phyloP scores from a whole-genome alignment of 2,113 vertebrate genomes.

The Passerina amoena region DNA sequence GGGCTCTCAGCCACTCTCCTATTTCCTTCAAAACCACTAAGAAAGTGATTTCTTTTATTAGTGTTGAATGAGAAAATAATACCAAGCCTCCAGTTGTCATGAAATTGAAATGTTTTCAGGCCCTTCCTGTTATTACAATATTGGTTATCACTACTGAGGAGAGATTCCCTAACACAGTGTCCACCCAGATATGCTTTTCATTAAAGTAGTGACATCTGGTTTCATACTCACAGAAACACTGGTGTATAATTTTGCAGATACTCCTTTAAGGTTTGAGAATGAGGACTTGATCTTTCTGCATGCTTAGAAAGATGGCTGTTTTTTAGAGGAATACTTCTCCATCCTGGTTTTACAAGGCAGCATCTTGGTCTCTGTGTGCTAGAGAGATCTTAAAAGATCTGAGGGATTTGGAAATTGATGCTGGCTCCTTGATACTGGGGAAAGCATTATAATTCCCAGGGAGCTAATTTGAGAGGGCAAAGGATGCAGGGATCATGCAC shows the following conservation, averaged over 20 bases:
- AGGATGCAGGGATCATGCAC: background rate
- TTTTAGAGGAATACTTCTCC: background rate
- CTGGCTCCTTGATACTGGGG: background rate
- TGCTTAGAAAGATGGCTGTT: background rate
- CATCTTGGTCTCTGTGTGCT: background rate
- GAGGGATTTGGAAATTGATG: background rate
- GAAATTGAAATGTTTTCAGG: background rate
- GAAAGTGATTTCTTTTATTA: background rate
- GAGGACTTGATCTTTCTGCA: background rate
- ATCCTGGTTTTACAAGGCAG: background rate
- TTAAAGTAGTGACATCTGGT: background rate
- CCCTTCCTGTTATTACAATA: background rate
- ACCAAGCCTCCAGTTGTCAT: background rate
- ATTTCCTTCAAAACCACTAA: background rate
- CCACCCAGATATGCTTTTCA: background rate
- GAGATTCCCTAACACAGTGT: background rate
- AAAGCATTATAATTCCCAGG: background rate
- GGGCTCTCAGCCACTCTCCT: background rate
- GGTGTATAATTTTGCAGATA: background rate
- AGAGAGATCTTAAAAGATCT: background rate
- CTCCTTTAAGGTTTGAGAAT: background rate
- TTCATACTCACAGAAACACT: background rate
- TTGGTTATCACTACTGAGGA: background rate
- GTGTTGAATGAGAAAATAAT: background rate
- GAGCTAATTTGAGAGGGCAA: background rate